Evolutionary conservation across 2,888 invertebrate species (phyloP).

Genomic region (Drosophila picticornis): DNA sequence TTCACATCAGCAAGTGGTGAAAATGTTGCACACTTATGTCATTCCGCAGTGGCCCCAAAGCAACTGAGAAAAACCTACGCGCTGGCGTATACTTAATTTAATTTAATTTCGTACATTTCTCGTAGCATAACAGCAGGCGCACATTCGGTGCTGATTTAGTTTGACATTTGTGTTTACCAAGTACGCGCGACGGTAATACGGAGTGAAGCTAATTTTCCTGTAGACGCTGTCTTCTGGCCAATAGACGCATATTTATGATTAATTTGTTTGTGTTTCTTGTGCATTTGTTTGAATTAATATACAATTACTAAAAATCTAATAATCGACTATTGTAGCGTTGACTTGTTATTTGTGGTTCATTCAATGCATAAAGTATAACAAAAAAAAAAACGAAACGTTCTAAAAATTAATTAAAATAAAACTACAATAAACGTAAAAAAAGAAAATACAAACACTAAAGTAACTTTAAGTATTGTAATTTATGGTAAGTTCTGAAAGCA

Average conservation of each 20-base stretch:
- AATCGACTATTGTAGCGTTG: conserved; percentile 57
- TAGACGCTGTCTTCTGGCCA: conserved; percentile 50
- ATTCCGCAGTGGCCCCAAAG: conserved; percentile 42
- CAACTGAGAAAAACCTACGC: conserved; percentile 36
- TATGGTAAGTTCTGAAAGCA: conserved; percentile 70
- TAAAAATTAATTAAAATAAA: conserved; percentile 39
- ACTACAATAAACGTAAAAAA: conserved; percentile 38
- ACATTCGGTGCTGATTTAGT: conserved; percentile 68
- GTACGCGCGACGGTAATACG: conserved; percentile 56
- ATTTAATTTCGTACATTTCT: conserved; percentile 65
- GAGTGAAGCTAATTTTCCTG: conserved; percentile 20
- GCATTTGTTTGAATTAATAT: conserved; percentile 42
- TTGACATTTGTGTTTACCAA: conserved; percentile 61
- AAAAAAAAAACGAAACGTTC: conserved; percentile 15
- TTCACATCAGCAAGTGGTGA: conserved; percentile 3
- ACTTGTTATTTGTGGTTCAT: conserved; percentile 72
- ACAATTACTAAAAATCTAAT: conserved; percentile 31
- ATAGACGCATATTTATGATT: conserved; percentile 31
- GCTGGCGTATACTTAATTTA: conserved; percentile 75
- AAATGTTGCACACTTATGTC: conserved; percentile 65
- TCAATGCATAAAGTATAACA: conserved; percentile 49
- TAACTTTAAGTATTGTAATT: conserved; percentile 69
- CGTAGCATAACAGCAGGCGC: conserved; percentile 48
- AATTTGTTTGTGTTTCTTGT: conserved; percentile 53
- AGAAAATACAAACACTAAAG: conserved; percentile 50